These are phyloP conservation scores for Microplitis demolitor DNA, from an alignment of 1,140 invertebrate genomes.

Conservation along the genomic window DNA sequence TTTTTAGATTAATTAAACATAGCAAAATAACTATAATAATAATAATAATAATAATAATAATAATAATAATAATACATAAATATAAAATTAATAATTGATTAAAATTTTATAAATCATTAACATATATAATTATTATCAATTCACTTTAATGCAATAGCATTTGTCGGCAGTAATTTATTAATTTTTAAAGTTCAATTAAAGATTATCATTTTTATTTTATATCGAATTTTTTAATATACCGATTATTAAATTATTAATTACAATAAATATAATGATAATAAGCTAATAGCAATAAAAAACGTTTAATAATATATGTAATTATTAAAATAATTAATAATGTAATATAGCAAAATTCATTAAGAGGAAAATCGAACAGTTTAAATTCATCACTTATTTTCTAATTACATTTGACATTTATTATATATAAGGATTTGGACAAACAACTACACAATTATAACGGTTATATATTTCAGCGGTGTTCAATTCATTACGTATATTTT, in stretches of 20 bases:
- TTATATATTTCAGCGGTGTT: not conserved
- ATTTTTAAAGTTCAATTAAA: slow-evolving; percentile 31
- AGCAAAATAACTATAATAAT: no score
- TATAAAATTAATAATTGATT: slow-evolving; percentile 46
- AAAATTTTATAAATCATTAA: slow-evolving; percentile 32
- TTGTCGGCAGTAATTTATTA: slow-evolving; percentile 53
- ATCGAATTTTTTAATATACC: slow-evolving; percentile 20
- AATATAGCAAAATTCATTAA: not conserved
- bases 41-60: slow-evolving; percentile 9
- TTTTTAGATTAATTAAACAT: slow-evolving; percentile 1
- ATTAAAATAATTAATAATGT: slow-evolving; percentile 27
- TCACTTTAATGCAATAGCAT: slow-evolving; percentile 52
- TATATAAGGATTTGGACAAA: not conserved
- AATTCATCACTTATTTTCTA: not conserved
- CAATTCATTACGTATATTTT: not conserved
- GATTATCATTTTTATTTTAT: slow-evolving; percentile 30
- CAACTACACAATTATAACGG: not conserved
- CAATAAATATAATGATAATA: no score
- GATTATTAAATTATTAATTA: no score
- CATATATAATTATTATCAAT: slow-evolving; percentile 45
- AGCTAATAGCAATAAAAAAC: no score
- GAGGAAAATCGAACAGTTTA: not conserved
- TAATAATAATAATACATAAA: slow-evolving; percentile 43
- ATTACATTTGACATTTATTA: not conserved
- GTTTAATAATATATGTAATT: not conserved